phyloP scores from a whole-genome alignment of 2,888 invertebrate species.

The Polymixis lichenea region DNA sequence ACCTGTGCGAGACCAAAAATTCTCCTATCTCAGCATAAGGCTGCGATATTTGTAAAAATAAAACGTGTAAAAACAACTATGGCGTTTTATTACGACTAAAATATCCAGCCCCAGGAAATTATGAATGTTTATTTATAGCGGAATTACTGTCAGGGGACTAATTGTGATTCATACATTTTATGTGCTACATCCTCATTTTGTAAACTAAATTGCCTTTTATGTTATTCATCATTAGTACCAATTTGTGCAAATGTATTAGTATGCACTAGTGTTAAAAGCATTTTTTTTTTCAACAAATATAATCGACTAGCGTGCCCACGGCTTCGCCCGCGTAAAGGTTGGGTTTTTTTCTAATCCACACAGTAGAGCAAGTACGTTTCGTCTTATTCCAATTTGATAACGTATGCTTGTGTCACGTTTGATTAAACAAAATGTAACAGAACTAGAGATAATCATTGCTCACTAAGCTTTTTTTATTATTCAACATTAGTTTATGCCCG shows the following conservation, averaged over 20 bases:
- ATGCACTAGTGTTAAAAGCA: neutral
- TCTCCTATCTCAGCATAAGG: too few relatives aligned
- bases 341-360: too few relatives aligned
- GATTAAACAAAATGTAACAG: too few relatives aligned
- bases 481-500: too few relatives aligned
- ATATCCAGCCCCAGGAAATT: slow-evolving; percentile 22
- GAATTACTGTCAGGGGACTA: slow-evolving; percentile 23
- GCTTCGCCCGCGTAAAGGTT: neutral
- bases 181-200: slow-evolving; percentile 18
- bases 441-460: too few relatives aligned
- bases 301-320: neutral
- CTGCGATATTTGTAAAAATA: too few relatives aligned
- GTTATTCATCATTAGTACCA: neutral
- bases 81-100: slow-evolving; percentile 11
- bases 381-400: too few relatives aligned
- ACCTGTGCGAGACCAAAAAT: too few relatives aligned
- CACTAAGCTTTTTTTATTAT: too few relatives aligned
- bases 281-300: neutral
- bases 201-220: neutral
- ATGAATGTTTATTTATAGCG: slow-evolving; percentile 30
- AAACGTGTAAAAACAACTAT: neutral
- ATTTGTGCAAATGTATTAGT: neutral
- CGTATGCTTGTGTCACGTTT: too few relatives aligned
- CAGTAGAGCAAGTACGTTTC: too few relatives aligned
- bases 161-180: slow-evolving; percentile 17